Percentiles rank a stretch among this genome's conserved stretches.
Conservation (phyloP, 2,113 vertebrate species). For the Oxygymnocypris stewartii region DNA sequence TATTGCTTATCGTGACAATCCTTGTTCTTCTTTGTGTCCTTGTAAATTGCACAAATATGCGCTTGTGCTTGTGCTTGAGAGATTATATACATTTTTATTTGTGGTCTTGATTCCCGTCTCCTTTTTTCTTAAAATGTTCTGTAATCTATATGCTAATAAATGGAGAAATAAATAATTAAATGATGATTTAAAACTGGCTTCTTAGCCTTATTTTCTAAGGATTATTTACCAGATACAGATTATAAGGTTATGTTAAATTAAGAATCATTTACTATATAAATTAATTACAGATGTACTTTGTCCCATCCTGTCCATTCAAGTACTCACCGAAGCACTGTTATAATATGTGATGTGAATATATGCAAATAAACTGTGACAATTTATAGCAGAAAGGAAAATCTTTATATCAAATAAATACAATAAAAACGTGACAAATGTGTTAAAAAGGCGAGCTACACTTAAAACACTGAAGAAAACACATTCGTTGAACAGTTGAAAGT, state of each 20-base stretch:
- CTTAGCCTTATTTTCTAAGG: neutral
- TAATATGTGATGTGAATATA: neutral
- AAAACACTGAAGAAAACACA: slow-evolving; percentile 1
- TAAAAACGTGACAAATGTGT: neutral
- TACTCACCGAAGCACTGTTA: neutral
- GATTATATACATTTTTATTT: neutral
- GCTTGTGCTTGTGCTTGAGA: neutral
- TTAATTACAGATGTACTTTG: neutral
- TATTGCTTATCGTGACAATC: neutral
- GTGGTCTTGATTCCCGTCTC: neutral
- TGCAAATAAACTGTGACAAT: neutral
- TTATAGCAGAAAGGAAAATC: neutral
- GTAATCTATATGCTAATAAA: slow-evolving; percentile 17
- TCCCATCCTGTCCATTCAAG: neutral
- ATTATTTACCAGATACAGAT: neutral
- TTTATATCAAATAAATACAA: neutral
- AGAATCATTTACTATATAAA: too few relatives aligned
- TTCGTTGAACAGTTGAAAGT: neutral
- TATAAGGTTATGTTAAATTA: neutral
- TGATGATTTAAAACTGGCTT: neutral
- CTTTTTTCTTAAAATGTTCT: neutral
- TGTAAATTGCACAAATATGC: slow-evolving; percentile 18
- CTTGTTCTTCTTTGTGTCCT: neutral
- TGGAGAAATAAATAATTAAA: neutral
- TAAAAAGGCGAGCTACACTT: neutral